Evolutionary conservation across 2,113 vertebrate genomes (phyloP).

Genomic region (Crotalus tigris): DNA sequence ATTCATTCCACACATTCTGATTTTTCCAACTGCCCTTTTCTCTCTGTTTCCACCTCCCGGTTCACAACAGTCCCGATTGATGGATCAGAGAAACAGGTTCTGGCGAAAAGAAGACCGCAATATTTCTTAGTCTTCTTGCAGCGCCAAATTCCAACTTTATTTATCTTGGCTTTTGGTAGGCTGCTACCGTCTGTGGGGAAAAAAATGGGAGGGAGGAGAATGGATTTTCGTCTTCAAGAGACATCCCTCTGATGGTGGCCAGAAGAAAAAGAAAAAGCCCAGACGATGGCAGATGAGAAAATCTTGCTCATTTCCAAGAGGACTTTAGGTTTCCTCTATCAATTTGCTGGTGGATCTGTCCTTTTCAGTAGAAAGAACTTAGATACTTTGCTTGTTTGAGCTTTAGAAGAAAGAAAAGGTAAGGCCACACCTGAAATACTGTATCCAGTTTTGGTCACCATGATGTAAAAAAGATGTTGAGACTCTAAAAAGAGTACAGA

Average conservation of each 20-base stretch:
- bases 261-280: not conserved
- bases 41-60: not conserved
- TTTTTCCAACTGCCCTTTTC: not conserved
- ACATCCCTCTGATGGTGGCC: not conserved
- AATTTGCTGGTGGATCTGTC: not conserved
- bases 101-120: not conserved
- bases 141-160: not conserved
- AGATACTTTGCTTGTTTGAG: not conserved
- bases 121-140: not conserved
- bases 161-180: not conserved
- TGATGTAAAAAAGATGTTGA: no score
- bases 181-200: not conserved
- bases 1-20: not conserved
- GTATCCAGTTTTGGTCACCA: no score
- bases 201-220: not conserved
- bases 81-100: constrained; percentile 3
- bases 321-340: not conserved
- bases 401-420: not conserved
- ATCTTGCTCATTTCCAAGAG: not conserved
- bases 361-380: not conserved
- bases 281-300: not conserved
- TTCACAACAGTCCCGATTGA: not conserved
- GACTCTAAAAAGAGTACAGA: no score
- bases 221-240: not conserved
- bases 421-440: no score